These are phyloP conservation scores for Menura novaehollandiae DNA, from an alignment of 2,113 vertebrate genomes.

Conservation along the genomic window DNA sequence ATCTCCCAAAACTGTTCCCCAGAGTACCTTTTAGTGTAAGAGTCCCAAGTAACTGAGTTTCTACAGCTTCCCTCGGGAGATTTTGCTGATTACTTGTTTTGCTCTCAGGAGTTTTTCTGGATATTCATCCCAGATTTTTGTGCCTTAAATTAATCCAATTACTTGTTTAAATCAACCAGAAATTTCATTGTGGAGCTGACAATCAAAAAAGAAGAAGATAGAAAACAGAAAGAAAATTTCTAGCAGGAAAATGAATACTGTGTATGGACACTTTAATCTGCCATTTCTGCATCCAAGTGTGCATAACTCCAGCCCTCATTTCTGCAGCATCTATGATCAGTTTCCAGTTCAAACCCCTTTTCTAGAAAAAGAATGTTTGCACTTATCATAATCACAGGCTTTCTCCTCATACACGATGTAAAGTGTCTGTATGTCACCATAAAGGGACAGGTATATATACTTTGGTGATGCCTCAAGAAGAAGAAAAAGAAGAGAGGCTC, in stretches of 20 bases:
- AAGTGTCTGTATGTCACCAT: not conserved
- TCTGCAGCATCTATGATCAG: not conserved
- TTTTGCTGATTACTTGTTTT: not conserved
- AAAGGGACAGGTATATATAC: not conserved
- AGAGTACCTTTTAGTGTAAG: not conserved
- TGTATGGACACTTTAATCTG: rapidly evolving
- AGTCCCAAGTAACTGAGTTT: not conserved
- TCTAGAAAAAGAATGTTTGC: not conserved
- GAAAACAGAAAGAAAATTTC: not conserved
- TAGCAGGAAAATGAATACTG: not conserved
- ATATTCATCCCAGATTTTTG: not conserved
- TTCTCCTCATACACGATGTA: not conserved
- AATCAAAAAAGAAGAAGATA: not conserved
- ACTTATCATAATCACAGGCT: not conserved
- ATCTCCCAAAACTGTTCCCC: not conserved
- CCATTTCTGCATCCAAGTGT: not conserved
- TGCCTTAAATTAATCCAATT: not conserved
- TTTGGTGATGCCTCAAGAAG: not conserved
- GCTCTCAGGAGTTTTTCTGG: not conserved
- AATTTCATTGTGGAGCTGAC: not conserved
- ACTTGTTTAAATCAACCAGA: not conserved
- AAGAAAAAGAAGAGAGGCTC: not conserved
- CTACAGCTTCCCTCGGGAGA: not conserved
- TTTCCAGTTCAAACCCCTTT: not conserved
- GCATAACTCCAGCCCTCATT: not conserved